Evolutionary conservation across 2,797 vertebrate genomes (phyloP), one percentile per base, ranked within the genome.

Genomic region (Brachyrhaphis roseni): DNA sequence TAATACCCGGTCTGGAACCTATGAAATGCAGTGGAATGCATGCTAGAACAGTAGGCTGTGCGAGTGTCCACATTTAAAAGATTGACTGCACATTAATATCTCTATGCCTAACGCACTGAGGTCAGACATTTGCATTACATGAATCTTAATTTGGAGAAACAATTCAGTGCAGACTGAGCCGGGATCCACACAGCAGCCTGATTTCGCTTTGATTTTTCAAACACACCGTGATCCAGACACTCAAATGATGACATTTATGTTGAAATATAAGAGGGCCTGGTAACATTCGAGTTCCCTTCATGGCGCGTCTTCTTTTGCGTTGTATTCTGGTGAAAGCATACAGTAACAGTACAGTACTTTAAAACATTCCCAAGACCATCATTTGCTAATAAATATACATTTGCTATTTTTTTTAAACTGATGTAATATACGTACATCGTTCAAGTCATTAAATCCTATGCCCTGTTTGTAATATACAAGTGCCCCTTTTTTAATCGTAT

Each of bases 21-120:
- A 94, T 92, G 90, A 90, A 90, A 93, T 90, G 92, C 92, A 89
- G 91, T 93, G 93, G 91, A 89, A 93, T 93, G 91, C 93, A 93
- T 94, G 94, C 94, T 93, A 93, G 91, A 91, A 91, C 92, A 93
- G 93, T 91, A 87, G 91, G 90, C 89, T 91, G 92, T 93, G 92
- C 91, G 90, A 91, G 91, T 93, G 92, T 94, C 92, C 91, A 94
- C 90, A 85, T 88, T 91, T 77, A 90, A 81, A 89, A 91, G 91
- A 90, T 79, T 70, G 84, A 93, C 93, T 85, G 91, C 93, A 93
- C 92, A 89, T 86, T 84, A 86, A 89, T 90, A 91, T 82, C 85
- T 82, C 85, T 93, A 91, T 87, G 91, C 87, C 86, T 81, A 89
- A 93, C 88, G 81, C 82, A 90, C 90, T 81, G 84, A 86, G 83